Base-by-base conservation (phyloP, 1,140 invertebrate genomes). In the Aphelinus certus region DNA sequence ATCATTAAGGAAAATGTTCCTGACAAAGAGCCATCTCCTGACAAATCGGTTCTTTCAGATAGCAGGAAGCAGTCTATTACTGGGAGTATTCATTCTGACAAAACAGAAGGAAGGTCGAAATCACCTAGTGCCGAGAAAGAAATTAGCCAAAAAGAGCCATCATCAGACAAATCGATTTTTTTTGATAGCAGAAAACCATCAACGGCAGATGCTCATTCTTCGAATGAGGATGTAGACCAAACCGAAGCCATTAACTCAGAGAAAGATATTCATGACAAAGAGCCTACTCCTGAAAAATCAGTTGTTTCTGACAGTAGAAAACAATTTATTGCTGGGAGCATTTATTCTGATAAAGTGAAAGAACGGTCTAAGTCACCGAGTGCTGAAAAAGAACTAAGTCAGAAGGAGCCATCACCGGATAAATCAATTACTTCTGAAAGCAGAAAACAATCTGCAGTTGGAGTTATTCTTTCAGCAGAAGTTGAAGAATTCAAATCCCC, bases 91-190 rank as follows among this genome's bases (percentile, higher is more conserved):
- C 26, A 26, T 26, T 26, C 26, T 26, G 45, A 42, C 5, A 9
- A 7, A 3, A 6, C 45, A 46, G 1, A 57, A 5, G 3, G 2
- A n/a, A 76, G 3, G 62, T 78, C 77, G 4, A 74, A 58, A 65
- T 76, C 75, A 26, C 69, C 78, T 47, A 77, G 57, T 72, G 10
- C 46, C 46, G 68, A 73, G 43, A 73, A 58, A 66, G 71, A 64
- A 49, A 10, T 43, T 9, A 3, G 42, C 4, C 2, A 57, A 58
- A 71, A 71, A 64, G 60, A 71, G 26, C 1, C 10, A 49, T 64
- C 51, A 3, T 53, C 61, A 5, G 10, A 71, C 3, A 48, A 56
- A 64, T 26, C 26, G 1, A 53, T 9, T 2, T 1, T 48, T 51
- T 4, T 10, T 3, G 46, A 42, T 57, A 47, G 60, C 42, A 3